phyloP scores from a whole-genome alignment of 2,888 invertebrate species.

The Tetramorium bicarinatum region DNA sequence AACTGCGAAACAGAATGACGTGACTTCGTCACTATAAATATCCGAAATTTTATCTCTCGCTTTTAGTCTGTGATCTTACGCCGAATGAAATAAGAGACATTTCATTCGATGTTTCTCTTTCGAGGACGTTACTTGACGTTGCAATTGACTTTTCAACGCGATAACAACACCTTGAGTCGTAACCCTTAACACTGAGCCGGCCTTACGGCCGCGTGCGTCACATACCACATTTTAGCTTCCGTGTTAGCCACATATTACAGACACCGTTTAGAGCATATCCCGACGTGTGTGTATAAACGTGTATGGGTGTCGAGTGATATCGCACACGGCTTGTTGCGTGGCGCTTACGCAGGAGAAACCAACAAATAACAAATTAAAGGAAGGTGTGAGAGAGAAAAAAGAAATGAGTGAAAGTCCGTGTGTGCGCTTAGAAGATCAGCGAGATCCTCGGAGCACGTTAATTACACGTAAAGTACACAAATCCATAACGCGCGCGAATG shows the following conservation, averaged over 20 bases:
- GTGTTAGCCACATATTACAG: conserved; percentile 75
- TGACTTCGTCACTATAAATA: neutral
- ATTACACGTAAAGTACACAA: neutral
- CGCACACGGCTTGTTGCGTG: conserved; percentile 50
- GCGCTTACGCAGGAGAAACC: conserved; percentile 43
- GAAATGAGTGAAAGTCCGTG: conserved; percentile 9
- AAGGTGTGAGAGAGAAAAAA: conserved; percentile 23
- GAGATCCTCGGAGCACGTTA: neutral
- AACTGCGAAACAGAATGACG: neutral
- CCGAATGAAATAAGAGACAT: neutral
- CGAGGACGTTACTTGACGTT: neutral
- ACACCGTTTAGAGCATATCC: conserved; percentile 56
- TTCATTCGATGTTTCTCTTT: neutral
- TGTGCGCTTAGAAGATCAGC: conserved; percentile 2
- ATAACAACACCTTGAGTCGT: conserved; percentile 46
- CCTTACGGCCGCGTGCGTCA: conserved; percentile 56
- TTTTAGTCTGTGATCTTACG: neutral
- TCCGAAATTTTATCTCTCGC: neutral
- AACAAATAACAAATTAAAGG: conserved; percentile 49
- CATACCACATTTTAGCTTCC: conserved; percentile 72
- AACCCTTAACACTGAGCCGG: conserved; percentile 46
- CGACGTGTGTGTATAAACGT: conserved; percentile 57
- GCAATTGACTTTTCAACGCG: conserved; percentile 38
- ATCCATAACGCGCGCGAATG: neutral
- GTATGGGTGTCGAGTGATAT: conserved; percentile 55